Evolutionary conservation across 2,113 vertebrate genomes (phyloP), one percentile per base, ranked within the genome.

Genomic region (Lanius collurio): DNA sequence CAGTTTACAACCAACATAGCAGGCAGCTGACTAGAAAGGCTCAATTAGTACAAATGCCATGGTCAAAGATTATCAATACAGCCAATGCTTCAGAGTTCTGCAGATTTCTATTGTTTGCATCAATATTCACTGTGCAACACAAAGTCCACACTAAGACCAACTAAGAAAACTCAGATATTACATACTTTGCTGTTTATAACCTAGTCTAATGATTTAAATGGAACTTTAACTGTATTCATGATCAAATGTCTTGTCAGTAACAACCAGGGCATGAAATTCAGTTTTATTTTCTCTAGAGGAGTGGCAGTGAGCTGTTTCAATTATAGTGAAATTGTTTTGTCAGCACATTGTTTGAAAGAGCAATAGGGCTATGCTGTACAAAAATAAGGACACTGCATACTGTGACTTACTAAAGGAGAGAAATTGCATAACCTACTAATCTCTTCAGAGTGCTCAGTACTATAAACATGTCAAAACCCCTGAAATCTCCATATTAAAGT

Each of bases 201-300:
- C 24, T 39, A 47, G 27, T 56, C 56, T 82, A 84, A 89, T 64
- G 46, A 95, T 56, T 68, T 44, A 87, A 94, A 80, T 60, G 22
- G 37, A 92, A 75, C 27, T 90, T 87, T 4, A 89, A 87, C 53
- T 39, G 23, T 59, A 65, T 78, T 87, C 44, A 27, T 68, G 65
- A 94, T 75, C 52, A 89, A 93, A 91, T n/a, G 18, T 10, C 69
- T 67, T 71, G 76, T 78, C 93, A 87, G 83, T 87, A 95, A 92
- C 73, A 93, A 74, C 71, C 42, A 75, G 27, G 35, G 47, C 77
- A 96, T 92, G 85, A 89, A 78, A 92, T 89, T 60, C 76, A 42
- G 53, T 68, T 87, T 95, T 94, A 91, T 94, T 94, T 92, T 92
- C 87, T 87, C 89, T 37, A 68, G 80, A 89, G 76, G 91, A 78